These are phyloP conservation scores for Apaloderma vittatum DNA, from an alignment of 2,113 vertebrate species.

Conservation along the genomic window DNA sequence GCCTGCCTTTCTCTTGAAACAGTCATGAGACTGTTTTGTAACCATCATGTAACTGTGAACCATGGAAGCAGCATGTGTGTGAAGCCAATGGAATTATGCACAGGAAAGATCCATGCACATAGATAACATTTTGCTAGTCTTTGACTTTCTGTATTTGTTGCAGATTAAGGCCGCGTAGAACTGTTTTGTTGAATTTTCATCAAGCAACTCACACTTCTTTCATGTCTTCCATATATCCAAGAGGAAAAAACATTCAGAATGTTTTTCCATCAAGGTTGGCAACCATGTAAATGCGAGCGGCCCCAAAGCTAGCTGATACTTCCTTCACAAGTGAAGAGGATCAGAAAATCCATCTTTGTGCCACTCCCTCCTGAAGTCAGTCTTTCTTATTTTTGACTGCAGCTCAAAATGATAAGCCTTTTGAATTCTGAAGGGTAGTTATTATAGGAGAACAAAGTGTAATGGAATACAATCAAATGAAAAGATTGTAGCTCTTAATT, in stretches of 20 bases:
- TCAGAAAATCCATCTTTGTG: neutral
- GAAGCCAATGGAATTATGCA: constrained; percentile 9
- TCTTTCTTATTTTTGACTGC: neutral
- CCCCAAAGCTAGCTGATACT: neutral
- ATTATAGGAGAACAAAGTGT: constrained; percentile 30
- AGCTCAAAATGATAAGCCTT: constrained; percentile 22
- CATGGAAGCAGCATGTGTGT: neutral
- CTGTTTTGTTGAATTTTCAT: neutral
- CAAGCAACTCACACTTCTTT: neutral
- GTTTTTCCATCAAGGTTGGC: neutral
- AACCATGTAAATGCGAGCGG: neutral
- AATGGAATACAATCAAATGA: constrained; percentile 28
- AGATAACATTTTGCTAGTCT: neutral
- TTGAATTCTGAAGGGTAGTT: constrained; percentile 25
- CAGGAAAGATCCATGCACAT: neutral
- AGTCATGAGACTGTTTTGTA: neutral
- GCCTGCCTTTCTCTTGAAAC: neutral
- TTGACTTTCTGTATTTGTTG: neutral
- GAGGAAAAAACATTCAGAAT: neutral
- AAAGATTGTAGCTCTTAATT: constrained; percentile 56
- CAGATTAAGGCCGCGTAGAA: neutral
- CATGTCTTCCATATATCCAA: neutral
- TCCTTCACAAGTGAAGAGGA: neutral
- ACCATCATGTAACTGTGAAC: neutral
- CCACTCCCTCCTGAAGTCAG: neutral